Base-by-base conservation (phyloP, 2,888 invertebrate genomes). In the Agelastica alni region DNA sequence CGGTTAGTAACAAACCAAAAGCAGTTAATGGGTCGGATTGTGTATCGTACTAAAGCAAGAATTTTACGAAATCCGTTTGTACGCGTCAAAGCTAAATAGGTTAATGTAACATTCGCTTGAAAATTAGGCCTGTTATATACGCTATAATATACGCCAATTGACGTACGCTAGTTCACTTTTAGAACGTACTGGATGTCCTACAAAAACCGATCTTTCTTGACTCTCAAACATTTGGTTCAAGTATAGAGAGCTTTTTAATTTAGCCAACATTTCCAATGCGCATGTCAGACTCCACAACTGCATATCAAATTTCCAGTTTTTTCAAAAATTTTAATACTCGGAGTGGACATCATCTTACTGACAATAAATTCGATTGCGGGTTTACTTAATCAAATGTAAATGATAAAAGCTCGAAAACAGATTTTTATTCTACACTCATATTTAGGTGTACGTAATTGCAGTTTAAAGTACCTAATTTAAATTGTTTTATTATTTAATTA, bases 31-130 rank as follows among this genome's bases (percentile, higher is more conserved):
- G 7, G 13, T 43, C 12, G 32, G 22, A 20, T 22, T 51, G 43
- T 55, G 20, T 55, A 51, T 55, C 55, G 55, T 55, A 55, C 55
- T 55, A 49, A 28, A 46, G 34, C 30, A 45, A 55, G 51, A 32
- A 36, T 51, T 55, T 42, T 55, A 55, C 55, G 55, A 55, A 55
- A 55, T 51, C 51, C 51, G 12, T 51, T 37, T 28, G 12, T 34
- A 16, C 39, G 41, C 46, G 44, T 32, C 43, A 28, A 26, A 47
- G 49, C 48, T 43, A 49, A 45, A 36, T 37, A 39, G 54, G 54
- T 54, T 54, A 54, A 49, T 54, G 37, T 31, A 20, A 54, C 20
- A 44, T 43, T 51, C 37, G 36, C 30, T 30, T 39, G 42, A 42
- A 34, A 41, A 49, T 47, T 42, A 48, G 43, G 37, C 30, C 16